Base-by-base conservation (phyloP, 2,113 vertebrate species). In the Ranitomeya variabilis region DNA sequence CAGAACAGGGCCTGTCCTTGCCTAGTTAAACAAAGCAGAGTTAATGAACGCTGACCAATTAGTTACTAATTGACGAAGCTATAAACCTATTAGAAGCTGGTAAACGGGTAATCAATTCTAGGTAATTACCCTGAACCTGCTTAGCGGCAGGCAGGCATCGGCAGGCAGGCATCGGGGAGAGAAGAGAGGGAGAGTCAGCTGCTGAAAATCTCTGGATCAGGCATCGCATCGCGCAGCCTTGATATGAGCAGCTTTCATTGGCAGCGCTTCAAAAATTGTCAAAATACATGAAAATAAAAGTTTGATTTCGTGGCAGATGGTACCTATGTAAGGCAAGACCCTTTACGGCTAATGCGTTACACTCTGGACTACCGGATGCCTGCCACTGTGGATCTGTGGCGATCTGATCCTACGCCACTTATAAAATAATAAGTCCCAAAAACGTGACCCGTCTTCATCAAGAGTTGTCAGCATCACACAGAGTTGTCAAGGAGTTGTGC, bases 21-120 rank as follows among this genome's bases (percentile, higher is more conserved):
- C 85, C 90, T 89, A 92, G 92, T 93, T 92, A 94, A 93, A 93
- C 92, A 93, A 92, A 92, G 91, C 87, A 88, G 89, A 92, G 94
- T 94, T 94, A 92, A 93, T 93, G 87, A 93, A 93, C 90, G 87
- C 92, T 92, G 92, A 91, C 90, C 94, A 95, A 96, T 96, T 95
- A 95, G 93, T 89, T 83, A 88, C 90, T 95, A 95, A 95, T 91
- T 95, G 94, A 95, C 93, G 92, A 93, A 93, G 93, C 93, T 94
- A 93, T 94, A 94, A 95, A 93, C 92, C 94, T 91, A 91, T 91
- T 91, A 91, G 85, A 89, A 86, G 87, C 86, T 90, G 80, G 87
- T 88, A 86, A 90, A 90, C 81, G 89, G 86, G 87, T 90, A 91
- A 92, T 92, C 90, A 91, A 91, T 90, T 84, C 88, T 87, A 87